Base-by-base conservation (phyloP, 2,888 invertebrate genomes). In the Limnephilus lunatus region DNA sequence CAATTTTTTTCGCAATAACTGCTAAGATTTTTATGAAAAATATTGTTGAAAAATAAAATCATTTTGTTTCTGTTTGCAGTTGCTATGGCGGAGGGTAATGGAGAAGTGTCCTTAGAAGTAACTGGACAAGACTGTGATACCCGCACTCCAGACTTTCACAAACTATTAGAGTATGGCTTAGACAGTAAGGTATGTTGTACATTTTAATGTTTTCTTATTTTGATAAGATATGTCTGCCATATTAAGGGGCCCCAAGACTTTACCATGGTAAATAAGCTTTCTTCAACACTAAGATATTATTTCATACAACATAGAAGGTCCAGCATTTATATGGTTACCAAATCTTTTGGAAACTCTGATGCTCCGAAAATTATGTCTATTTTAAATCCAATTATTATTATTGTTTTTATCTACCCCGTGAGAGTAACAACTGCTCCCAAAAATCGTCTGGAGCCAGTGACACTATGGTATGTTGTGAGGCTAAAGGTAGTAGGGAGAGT, bases 151-250 rank as follows among this genome's bases (percentile, higher is more conserved):
- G 99, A 99, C 96, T 99, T 98, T 96, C 97, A 98, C 95, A 99
- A 99, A 97, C 97, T 99, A 95, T 97, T 99, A 95, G 98, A 99
- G 95, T 99, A 99, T 97, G 99, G 99, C 96, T 97, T 99, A 96
- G 98, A 99, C 96, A 98, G 98, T 95, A 98, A 98, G 97, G 98
- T 98, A 94, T 95, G 95, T 93, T 53, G 68, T 68, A 68, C 68
- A n/a, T 68, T 68, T 53, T 53, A 53, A 53, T 68, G 68, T 68
- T 68, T 68, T 68, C 7, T 68, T 19, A 68, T 68, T 68, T 68
- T 68, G 68, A n/a, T 68, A 68, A 68, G 68, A 68, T 68, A 7
- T 68, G 25, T 68, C 68, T 68, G 25, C 68, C 68, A 68, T 9
- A n/a, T 9, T n/a, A 25, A 68, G 25, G 25, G 25, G 19, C 68